phyloP scores from a whole-genome alignment of 1,140 invertebrate genomes.

The Neodiprion lecontei region DNA sequence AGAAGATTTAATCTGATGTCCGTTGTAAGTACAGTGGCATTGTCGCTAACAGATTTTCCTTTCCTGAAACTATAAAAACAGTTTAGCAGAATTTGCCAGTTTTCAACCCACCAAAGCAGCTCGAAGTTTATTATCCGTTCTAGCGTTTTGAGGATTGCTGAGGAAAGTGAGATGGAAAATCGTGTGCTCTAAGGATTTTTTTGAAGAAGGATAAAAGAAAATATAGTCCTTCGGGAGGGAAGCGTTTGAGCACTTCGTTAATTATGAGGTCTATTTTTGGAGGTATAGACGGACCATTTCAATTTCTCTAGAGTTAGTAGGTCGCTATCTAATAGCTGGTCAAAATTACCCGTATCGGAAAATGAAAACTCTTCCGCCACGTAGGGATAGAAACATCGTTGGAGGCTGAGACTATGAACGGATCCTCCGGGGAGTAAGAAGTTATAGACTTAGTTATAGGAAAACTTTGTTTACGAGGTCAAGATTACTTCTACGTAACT shows the following conservation, averaged over 20 bases:
- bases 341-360: neutral
- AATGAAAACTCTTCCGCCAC: neutral
- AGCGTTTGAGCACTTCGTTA: neutral
- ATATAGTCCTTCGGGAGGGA: neutral
- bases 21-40: neutral
- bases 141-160: neutral
- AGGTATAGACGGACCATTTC: neutral
- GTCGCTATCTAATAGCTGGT: neutral
- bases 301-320: neutral
- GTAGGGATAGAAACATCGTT: neutral
- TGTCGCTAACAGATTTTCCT: neutral
- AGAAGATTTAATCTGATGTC: neutral
- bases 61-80: neutral
- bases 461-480: too few relatives aligned
- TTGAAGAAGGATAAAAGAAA: neutral
- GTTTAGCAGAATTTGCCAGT: neutral
- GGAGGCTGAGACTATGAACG: neutral
- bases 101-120: neutral
- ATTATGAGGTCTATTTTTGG: neutral
- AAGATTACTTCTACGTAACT: too few relatives aligned
- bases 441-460: too few relatives aligned
- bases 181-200: neutral
- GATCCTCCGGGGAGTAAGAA: neutral
- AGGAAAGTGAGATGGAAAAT: neutral
- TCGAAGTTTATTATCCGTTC: neutral